phyloP scores from a whole-genome alignment of 2,113 vertebrate species.

The Numida meleagris region DNA sequence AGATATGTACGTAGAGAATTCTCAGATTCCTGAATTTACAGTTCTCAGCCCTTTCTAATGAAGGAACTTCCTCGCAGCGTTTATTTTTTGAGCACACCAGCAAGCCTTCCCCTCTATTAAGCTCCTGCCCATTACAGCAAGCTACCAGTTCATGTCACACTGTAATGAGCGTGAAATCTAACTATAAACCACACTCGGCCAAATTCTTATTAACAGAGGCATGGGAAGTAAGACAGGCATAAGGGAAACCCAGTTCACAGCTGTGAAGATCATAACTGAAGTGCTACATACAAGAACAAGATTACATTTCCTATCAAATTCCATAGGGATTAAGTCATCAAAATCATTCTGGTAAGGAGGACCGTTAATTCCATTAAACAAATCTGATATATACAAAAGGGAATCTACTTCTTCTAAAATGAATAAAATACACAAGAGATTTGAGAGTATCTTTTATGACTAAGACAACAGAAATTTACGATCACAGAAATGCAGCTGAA shows the following conservation, averaged over 20 bases:
- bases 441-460: background rate
- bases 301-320: constrained; percentile 54
- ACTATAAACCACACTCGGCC: constrained; percentile 51
- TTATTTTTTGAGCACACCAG: constrained; percentile 46
- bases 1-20: constrained; percentile 49
- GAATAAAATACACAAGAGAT: background rate
- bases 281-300: constrained; percentile 28
- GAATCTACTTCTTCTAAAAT: background rate
- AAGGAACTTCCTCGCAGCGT: constrained; percentile 25
- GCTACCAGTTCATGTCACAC: constrained; percentile 47
- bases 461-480: background rate
- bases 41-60: constrained; percentile 33
- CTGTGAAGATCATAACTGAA: constrained; percentile 38
- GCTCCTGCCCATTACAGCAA: constrained; percentile 42
- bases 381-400: constrained; percentile 26
- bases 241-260: constrained; percentile 35
- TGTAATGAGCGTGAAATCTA: constrained; percentile 67
- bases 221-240: background rate
- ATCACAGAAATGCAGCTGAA: background rate
- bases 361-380: constrained; percentile 45
- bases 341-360: constrained; percentile 18
- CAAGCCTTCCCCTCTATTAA: background rate
- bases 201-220: constrained; percentile 19
- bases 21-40: constrained; percentile 55
- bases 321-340: constrained; percentile 41